A percentile compares a stretch with the other conserved stretches of the same genome.
Evolutionary conservation across 1,140 invertebrate genomes (phyloP).

Genomic region (Oncopeltus fasciatus): DNA sequence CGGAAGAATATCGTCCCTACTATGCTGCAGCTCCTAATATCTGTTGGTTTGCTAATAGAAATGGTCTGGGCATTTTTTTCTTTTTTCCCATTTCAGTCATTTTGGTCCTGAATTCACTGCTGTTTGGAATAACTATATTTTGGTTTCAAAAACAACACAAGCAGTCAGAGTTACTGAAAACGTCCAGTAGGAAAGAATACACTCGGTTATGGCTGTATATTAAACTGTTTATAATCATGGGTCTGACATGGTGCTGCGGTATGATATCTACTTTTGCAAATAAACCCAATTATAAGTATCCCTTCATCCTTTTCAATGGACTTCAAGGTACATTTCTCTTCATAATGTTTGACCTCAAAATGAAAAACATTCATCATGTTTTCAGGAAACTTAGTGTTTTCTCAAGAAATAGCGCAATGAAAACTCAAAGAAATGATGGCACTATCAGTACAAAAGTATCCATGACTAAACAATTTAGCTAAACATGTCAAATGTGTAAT

Average conservation of each 20-base stretch:
- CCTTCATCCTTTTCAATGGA: constrained; percentile 34
- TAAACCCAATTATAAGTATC: constrained; percentile 28
- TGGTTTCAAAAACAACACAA: constrained; percentile 24
- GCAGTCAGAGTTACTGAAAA: constrained; percentile 11
- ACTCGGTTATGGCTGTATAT: constrained; percentile 33
- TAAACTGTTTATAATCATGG: constrained; percentile 36
- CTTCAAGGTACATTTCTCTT: constrained; percentile 36
- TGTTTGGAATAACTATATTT: constrained; percentile 30
- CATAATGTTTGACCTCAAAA: constrained; percentile 33
- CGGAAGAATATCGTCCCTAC: constrained; percentile 22
- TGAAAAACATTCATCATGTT: too few species aligned
- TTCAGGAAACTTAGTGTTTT: too few species aligned
- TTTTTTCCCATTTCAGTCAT: constrained; percentile 30
- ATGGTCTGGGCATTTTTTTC: constrained; percentile 30
- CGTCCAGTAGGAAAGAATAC: constrained; percentile 22
- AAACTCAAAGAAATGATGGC: too few species aligned
- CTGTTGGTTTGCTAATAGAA: constrained; percentile 29
- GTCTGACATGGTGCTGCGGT: constrained; percentile 35
- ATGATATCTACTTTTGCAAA: constrained; percentile 29
- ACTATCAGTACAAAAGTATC: too few species aligned
- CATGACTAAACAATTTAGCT: too few species aligned
- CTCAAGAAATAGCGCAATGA: too few species aligned
- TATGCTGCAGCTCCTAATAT: constrained; percentile 26
- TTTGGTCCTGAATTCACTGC: constrained; percentile 29
- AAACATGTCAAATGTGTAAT: too few species aligned